Evolutionary conservation across 2,113 vertebrate genomes (phyloP).

Genomic region (Heliornis fulica): DNA sequence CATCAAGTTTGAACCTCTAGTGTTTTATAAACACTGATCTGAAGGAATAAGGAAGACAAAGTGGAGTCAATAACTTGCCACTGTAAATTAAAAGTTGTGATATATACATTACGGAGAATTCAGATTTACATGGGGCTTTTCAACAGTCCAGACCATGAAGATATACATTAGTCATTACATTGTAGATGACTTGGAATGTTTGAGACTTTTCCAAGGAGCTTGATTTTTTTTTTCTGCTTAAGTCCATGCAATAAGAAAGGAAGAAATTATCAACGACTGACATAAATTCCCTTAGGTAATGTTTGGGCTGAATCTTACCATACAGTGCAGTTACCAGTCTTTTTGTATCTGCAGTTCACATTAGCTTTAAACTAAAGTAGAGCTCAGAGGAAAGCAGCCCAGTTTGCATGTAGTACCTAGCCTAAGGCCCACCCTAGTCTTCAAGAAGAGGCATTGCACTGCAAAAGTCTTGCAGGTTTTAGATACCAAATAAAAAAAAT

Average conservation of each 20-base stretch:
- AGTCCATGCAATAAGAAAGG: neutral
- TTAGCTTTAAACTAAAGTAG: neutral
- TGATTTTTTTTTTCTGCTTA: neutral
- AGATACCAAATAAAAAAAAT: too few species aligned
- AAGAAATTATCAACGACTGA: neutral
- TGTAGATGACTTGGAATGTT: neutral
- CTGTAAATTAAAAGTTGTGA: neutral
- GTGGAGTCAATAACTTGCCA: neutral
- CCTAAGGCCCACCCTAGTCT: neutral
- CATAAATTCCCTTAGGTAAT: neutral
- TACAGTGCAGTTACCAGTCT: neutral
- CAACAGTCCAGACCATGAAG: neutral
- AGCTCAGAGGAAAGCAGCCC: neutral
- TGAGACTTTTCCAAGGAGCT: neutral
- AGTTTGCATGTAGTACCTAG: neutral
- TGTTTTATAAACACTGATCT: neutral
- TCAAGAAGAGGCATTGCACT: neutral
- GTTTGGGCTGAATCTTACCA: neutral
- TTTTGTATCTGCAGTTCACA: neutral
- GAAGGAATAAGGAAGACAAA: neutral
- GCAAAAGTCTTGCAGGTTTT: neutral
- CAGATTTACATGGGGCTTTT: neutral
- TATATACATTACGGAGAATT: neutral
- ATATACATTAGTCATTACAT: neutral
- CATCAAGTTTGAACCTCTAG: neutral